Conservation (phyloP, 2,797 vertebrate genomes). For the Tamandua tetradactyla region DNA sequence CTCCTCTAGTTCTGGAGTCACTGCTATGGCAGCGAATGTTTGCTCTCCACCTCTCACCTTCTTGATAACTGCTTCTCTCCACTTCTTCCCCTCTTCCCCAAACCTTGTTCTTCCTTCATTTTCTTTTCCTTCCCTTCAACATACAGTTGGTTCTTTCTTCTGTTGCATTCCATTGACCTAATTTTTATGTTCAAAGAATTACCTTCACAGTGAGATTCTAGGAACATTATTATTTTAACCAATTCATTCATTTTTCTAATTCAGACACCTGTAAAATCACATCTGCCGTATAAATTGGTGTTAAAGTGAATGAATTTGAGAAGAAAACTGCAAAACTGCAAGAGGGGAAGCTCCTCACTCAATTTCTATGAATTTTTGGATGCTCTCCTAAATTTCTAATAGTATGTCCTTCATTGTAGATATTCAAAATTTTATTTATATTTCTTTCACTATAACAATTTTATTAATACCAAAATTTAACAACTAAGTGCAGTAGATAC, state of each 20-base stretch:
- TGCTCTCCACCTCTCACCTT: background rate
- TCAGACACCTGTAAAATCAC: background rate
- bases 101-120: background rate
- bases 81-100: background rate
- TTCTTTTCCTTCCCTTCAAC: background rate
- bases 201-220: background rate
- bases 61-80: background rate
- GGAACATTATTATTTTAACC: background rate
- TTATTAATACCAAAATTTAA: background rate
- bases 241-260: background rate
- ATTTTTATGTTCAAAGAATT: slow-evolving; percentile 2
- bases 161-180: background rate
- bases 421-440: background rate
- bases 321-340: background rate
- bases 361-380: background rate
- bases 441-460: background rate
- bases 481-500: background rate
- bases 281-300: background rate
- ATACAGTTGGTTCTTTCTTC: background rate
- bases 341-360: background rate
- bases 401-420: background rate
- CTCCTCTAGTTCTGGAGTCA: background rate
- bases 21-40: background rate
- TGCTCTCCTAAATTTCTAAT: background rate
- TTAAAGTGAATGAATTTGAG: background rate